phyloP scores from a whole-genome alignment of 2,888 invertebrate genomes.

The Drosophila setosimentum region DNA sequence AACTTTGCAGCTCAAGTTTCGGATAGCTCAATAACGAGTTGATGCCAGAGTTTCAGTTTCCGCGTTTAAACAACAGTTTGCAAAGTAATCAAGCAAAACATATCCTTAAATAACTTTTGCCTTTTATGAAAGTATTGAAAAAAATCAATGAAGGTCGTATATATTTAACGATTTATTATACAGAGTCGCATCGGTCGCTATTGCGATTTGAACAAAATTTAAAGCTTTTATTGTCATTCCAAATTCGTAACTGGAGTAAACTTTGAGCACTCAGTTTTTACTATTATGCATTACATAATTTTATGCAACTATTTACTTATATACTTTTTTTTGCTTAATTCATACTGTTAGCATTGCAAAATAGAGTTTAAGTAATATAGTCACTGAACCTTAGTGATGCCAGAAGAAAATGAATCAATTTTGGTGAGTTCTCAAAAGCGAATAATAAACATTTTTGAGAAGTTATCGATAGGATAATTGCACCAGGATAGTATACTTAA shows the following conservation, averaged over 20 bases:
- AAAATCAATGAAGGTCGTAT: not conserved
- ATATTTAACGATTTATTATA: not conserved
- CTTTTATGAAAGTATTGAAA: not conserved
- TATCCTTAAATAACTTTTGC: conserved; percentile 27
- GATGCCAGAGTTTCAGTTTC: conserved; percentile 2
- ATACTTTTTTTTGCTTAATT: not conserved
- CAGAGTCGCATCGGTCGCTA: not conserved
- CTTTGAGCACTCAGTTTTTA: not conserved
- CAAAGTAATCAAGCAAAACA: conserved; percentile 39
- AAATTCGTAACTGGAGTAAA: not conserved
- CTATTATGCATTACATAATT: not conserved
- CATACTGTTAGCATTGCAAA: not conserved
- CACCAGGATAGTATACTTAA: not conserved
- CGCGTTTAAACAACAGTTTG: conserved; percentile 21
- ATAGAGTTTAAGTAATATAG: not conserved
- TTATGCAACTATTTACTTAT: not conserved
- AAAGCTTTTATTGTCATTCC: not conserved
- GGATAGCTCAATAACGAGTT: conserved; percentile 34
- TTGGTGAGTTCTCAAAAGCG: not conserved
- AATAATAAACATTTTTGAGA: not conserved
- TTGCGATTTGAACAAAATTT: not conserved
- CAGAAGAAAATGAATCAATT: not conserved
- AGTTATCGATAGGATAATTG: not conserved
- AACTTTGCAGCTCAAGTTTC: conserved; percentile 34
- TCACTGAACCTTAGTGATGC: not conserved